Base-by-base conservation (phyloP, 2,113 vertebrate species). In the Symphodus melops region DNA sequence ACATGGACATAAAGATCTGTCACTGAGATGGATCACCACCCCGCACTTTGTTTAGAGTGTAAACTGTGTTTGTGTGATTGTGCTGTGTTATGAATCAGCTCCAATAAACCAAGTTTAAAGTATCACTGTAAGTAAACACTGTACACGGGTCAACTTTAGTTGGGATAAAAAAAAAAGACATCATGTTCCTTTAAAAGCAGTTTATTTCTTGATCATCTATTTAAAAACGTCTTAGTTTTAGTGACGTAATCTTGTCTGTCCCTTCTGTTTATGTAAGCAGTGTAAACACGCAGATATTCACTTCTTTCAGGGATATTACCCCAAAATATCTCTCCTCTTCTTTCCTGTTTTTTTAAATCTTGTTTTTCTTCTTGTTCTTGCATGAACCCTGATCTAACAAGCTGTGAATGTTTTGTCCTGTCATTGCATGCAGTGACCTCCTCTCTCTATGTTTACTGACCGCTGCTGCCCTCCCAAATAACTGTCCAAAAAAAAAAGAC, bases 41-140 rank as follows among this genome's bases (percentile, higher is more conserved):
- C 12, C 57, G 39, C 37, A 21, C 51, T 37, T 62, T 54, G 46
- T 68, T 68, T 59, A 53, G 28, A 16, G 37, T 39, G 33, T 53
- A 36, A 64, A 36, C 21, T 19, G 13, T 54, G 61, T n/a, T n/a
- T 28, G 39, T 17, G 42, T 14, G 16, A 56, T 10, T 33, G 14
- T 21, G 17, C 19, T 7, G 16, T 19, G 7, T 48, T 48, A 19
- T 48, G 46, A 17, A 48, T 48, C 61, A 75, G 11, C 1, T 9
- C 13, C 17, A 11, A 49, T 23, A 25, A 68, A 56, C 33, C n/a
- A 49, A 17, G 42, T 33, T 33, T 14, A 44, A 14, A 2, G 16
- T 13, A 13, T 14, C 28, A 33, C 28, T 33, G 28, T 33, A 33
- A 33, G 28, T 33, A 33, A 33, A 33, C 28, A 33, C 6, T 33